Base-by-base conservation (phyloP, 2,113 vertebrate species). In the Callipepla squamata region DNA sequence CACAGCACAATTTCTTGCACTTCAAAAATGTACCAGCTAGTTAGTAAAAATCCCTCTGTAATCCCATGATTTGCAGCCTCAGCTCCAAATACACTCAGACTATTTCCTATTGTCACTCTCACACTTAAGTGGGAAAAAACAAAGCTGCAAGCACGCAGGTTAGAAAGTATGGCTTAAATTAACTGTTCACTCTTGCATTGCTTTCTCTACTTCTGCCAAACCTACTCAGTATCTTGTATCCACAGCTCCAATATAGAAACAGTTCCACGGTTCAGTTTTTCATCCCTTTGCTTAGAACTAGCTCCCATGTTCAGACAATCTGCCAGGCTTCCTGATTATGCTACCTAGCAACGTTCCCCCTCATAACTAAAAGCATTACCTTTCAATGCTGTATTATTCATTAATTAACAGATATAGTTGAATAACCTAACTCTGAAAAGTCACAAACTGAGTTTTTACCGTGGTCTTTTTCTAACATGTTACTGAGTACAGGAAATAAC, bases 151-250 rank as follows among this genome's bases (percentile, higher is more conserved):
- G 44, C 32, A 36, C 6, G 11, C 42, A 34, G 42, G 34, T 30
- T 13, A 57, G 40, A 21, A 88, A 80, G 6, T 0, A 0, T 13
- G 7, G 42, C 32, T 40, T 20, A 16, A 55, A 7, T 70, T 40
- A 59, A 63, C 26, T 55, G 65, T 5, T 13, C 23, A 6, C 44
- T 28, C 34, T 50, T 3, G 0, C 11, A 14, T 50, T 36, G 51
- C 30, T 36, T 28, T 9, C 19, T 75, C 42, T 38, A 25, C 25
- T 86, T 55, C 47, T 2, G 1, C 42, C 34, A 38, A 20, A 34
- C 28, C 50, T 30, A 19, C 25, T 42, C 32, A 36, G 5, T 11
- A 34, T 45, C 44, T 42, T 45, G 61, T 53, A 58, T 21, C 61
- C 50, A n/a, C 51, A 80, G 48, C 28, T 62, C 32, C 53, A 57